Evolutionary conservation across 2,113 vertebrate genomes (phyloP), one percentile per base, ranked within the genome.

Genomic region (Grammomys surdaster): DNA sequence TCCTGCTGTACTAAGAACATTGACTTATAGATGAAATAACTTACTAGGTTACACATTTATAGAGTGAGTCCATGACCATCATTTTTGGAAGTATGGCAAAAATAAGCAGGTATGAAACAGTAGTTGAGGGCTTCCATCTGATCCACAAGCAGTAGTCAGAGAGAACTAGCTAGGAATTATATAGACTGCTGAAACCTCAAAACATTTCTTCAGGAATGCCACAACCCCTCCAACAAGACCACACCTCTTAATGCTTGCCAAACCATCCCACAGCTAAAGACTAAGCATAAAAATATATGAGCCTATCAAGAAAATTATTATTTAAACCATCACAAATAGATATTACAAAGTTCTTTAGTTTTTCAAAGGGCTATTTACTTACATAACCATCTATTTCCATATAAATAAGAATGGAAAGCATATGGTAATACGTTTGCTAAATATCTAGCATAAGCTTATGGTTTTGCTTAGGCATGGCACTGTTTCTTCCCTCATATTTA

Each of bases 351-450:
- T 6, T 91, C 56, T 69, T 70, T 72, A 24, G 73, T 69, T 13
- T 91, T 82, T 96, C 63, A 60, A 93, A 51, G 80, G 51, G 22
- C 51, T n/a, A 85, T 93, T 84, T 54, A 33, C 6, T 86, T 54
- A 31, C 12, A 58, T 76, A 51, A 56, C 2, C 31, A 63, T 72
- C 75, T 67, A 69, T 63, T 24, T 11, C 26, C 10, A 31, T n/a
- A 12, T 43, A 28, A 63, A 40, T 46, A 92, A 72, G 26, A 70
- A 5, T 51, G 10, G 40, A 36, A 78, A 91, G 10, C 9, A 14
- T 89, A 48, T n/a, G 40, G n/a, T 73, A 26, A 22, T 81, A 17
- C 80, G 14, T 65, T 95, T 60, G 9, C 22, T 17, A 43, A 75
- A 77, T 80, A 65, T n/a, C 65, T 7, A 89, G 0, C 43, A 31